Conservation (phyloP, 1,140 invertebrate genomes). For the Zophobas morio region DNA sequence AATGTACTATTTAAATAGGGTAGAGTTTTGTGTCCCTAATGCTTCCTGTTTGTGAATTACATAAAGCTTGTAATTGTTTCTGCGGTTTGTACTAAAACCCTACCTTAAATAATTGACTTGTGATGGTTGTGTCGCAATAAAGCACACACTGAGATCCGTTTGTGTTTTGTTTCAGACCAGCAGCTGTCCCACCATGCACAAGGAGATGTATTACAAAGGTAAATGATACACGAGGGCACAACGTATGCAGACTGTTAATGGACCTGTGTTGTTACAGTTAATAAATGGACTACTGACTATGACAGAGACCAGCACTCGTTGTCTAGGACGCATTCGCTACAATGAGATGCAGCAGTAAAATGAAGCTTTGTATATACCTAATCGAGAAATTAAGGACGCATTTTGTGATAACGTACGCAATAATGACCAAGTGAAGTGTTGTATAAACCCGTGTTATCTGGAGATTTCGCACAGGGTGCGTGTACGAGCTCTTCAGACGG, state of each 20-base stretch:
- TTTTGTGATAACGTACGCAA: constrained; percentile 57
- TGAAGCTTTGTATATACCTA: constrained; percentile 27
- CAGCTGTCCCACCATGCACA: constrained; percentile 80
- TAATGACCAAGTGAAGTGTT: constrained; percentile 51
- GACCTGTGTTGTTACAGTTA: constrained; percentile 65
- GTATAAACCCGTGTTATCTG: constrained; percentile 2
- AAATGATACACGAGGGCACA: constrained; percentile 59
- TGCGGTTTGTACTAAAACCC: no score
- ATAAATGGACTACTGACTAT: constrained; percentile 64
- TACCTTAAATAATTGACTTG: neutral
- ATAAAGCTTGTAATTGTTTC: no score
- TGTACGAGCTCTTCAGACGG: neutral
- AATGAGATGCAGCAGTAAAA: constrained; percentile 52
- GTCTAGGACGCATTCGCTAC: constrained; percentile 61
- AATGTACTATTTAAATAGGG: no score
- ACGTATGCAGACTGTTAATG: constrained; percentile 59
- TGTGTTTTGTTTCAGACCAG: constrained; percentile 70
- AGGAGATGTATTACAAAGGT: constrained; percentile 81
- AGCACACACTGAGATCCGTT: constrained; percentile 22
- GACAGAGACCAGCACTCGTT: constrained; percentile 63
- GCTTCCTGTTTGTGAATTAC: no score
- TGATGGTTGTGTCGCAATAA: neutral
- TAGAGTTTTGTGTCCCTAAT: no score
- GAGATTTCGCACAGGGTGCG: neutral
- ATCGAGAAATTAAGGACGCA: constrained; percentile 44